Base-by-base conservation (phyloP, 2,797 vertebrate species). In the Nannoperca obscura region DNA sequence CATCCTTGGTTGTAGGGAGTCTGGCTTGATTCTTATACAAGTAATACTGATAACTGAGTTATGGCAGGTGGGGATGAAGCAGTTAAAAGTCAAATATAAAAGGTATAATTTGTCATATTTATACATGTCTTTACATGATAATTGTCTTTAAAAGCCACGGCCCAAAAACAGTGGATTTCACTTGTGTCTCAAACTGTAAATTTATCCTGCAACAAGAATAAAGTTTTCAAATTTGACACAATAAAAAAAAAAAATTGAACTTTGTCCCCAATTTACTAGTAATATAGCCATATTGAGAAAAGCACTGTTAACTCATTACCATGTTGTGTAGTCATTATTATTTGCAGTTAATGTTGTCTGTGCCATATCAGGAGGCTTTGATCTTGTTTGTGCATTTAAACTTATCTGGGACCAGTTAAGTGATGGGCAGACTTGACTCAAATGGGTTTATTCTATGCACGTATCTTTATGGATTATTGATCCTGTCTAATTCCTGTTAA, bases 401-500 rank as follows among this genome's bases (percentile, higher is more conserved):
- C 12, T n/a, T 13, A 42, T 78, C 58, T 40, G 30, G 38, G 59
- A 80, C 63, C 78, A 76, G 74, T 84, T 75, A 58, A 68, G 60
- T 71, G 49, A 68, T 61, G 74, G 69, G 40, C 46, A 65, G 68
- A 30, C 46, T 44, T 61, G 66, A 65, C 49, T 70, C 19, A 83
- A 82, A 81, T 58, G n/a, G 30, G 9, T 71, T 81, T 81, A 27
- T 75, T 60, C 69, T 66, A 71, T 80, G 78, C n/a, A 78, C 55
- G 46, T 85, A 62, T 76, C 69, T 90, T 79, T 71, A 77, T 89
- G 88, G 90, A 90, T 91, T 91, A 91, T 87, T 19, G 69, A 65
- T 87, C 65, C 66, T 19, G 44, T 88, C 73, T 90, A 90, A 92
- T 86, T 91, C 87, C 86, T 44, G 63, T 76, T 88, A 86, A 92